phyloP scores from a whole-genome alignment of 2,888 invertebrate species.

The Orthosia gothica region DNA sequence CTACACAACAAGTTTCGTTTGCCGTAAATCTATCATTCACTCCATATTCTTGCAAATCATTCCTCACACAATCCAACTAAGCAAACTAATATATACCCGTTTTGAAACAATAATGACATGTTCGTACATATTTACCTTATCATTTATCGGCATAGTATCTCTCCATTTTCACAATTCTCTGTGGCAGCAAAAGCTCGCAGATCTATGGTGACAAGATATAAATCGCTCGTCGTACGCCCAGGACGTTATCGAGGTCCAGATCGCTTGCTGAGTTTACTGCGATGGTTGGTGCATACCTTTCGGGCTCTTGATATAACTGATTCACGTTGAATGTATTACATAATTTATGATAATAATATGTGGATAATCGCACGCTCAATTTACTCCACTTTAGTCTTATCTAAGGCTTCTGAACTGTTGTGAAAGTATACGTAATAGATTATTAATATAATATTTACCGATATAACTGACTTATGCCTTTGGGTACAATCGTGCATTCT shows the following conservation, averaged over 20 bases:
- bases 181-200: constrained; percentile 21
- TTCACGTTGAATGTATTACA: constrained; percentile 50
- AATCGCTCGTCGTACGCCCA: constrained; percentile 56
- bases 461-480: not conserved
- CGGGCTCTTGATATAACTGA: constrained; percentile 60
- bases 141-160: not conserved
- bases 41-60: too few relatives aligned
- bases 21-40: too few relatives aligned
- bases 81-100: too few relatives aligned
- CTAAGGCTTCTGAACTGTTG: constrained; percentile 39
- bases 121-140: not conserved
- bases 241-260: constrained; percentile 66
- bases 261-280: constrained; percentile 70
- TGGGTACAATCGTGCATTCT: too few relatives aligned
- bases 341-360: constrained; percentile 48
- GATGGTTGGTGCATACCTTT: constrained; percentile 60
- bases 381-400: constrained; percentile 50
- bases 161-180: constrained; percentile 31
- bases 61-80: too few relatives aligned
- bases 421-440: constrained; percentile 22
- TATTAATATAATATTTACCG: not conserved
- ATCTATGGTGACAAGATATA: constrained; percentile 68
- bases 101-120: too few relatives aligned
- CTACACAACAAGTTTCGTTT: too few relatives aligned
- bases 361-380: constrained; percentile 49